Evolutionary conservation across 2,113 vertebrate species (phyloP).

Genomic region (Calidris pygmaea): DNA sequence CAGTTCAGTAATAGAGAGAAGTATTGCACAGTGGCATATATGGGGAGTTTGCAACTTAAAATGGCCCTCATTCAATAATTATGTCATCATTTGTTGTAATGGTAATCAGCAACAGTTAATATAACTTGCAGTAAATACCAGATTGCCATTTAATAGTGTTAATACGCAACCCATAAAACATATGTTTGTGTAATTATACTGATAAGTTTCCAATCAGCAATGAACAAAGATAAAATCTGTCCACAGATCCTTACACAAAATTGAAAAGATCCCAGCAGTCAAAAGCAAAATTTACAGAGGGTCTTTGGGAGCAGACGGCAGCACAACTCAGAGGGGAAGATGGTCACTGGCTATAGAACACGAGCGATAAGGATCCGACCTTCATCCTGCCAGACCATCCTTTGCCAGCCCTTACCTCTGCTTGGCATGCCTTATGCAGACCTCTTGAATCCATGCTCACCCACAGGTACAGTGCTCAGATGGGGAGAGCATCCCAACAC

Average conservation of each 20-base stretch:
- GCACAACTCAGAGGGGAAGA: accelerated
- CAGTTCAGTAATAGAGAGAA: not conserved
- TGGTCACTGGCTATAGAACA: not conserved
- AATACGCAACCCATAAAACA: not conserved
- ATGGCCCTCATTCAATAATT: not conserved
- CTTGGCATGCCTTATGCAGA: accelerated
- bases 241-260: not conserved
- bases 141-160: not conserved
- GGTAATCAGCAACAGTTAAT: slow-evolving; percentile 29
- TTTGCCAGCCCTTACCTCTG: not conserved
- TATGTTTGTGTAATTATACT: not conserved
- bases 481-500: not conserved
- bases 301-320: not conserved
- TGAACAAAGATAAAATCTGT: not conserved
- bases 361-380: not conserved
- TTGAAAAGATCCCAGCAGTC: not conserved
- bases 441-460: not conserved
- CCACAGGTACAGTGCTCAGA: accelerated
- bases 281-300: not conserved
- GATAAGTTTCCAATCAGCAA: not conserved
- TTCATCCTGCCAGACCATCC: not conserved
- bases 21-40: not conserved
- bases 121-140: slow-evolving; percentile 4
- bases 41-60: not conserved
- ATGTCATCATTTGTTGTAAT: slow-evolving; percentile 2